Conservation (phyloP, 2,888 invertebrate species). For the Eudemis profundana region DNA sequence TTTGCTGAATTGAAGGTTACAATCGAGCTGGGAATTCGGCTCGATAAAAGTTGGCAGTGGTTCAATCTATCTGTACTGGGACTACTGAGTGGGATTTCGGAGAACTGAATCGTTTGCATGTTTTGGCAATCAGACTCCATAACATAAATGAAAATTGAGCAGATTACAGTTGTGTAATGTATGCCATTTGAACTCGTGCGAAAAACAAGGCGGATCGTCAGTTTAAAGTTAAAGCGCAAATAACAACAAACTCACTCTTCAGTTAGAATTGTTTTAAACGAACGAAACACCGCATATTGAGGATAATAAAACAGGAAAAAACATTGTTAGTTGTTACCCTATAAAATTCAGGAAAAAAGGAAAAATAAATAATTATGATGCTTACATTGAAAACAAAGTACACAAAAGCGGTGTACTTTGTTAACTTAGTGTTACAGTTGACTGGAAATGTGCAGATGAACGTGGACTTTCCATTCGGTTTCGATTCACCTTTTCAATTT, state of each 20-base stretch:
- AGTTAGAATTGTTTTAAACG: neutral
- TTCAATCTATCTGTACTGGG: conserved; percentile 37
- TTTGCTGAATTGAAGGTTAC: conserved; percentile 35
- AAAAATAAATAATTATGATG: conserved; percentile 2
- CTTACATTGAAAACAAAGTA: neutral
- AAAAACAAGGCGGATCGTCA: neutral
- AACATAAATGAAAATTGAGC: conserved; percentile 17
- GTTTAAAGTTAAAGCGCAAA: neutral
- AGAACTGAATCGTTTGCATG: conserved; percentile 28
- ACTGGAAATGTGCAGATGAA: no score
- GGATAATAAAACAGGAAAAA: conserved; percentile 22
- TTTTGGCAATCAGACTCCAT: conserved; percentile 23
- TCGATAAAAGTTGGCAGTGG: conserved; percentile 23
- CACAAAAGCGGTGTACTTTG: no score
- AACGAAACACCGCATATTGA: neutral
- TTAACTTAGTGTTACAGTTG: no score
- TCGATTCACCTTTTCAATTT: no score
- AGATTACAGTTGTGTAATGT: neutral
- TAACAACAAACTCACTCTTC: neutral
- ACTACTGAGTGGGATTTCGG: conserved; percentile 6
- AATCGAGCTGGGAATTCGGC: conserved; percentile 8
- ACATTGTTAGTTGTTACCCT: neutral
- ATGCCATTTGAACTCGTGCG: neutral
- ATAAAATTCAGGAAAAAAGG: conserved; percentile 19
- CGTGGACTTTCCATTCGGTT: no score